Evolutionary conservation across 2,113 vertebrate species (phyloP).

Genomic region (Danionella cerebrum): DNA sequence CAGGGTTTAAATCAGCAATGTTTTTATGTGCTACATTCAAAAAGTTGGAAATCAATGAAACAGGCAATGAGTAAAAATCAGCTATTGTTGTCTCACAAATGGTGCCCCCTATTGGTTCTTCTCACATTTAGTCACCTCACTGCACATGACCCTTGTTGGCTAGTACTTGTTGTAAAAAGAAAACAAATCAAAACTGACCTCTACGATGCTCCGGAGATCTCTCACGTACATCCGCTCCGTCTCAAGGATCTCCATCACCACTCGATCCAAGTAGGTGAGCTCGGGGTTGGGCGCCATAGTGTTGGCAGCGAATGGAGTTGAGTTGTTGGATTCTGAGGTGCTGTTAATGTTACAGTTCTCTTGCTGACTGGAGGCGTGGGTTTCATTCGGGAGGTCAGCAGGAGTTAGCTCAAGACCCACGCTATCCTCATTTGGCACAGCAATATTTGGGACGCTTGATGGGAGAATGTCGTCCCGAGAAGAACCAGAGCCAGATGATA

Average conservation of each 20-base stretch:
- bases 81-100: too few relatives aligned
- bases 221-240: conserved; percentile 84
- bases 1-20: too few relatives aligned
- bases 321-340: background rate
- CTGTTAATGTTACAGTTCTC: background rate
- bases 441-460: background rate
- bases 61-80: too few relatives aligned
- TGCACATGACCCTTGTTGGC: too few relatives aligned
- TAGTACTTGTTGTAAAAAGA: too few relatives aligned
- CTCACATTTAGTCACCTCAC: too few relatives aligned
- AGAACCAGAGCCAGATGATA: conserved; percentile 60
- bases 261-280: conserved; percentile 79
- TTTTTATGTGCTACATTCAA: too few relatives aligned
- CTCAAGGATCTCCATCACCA: conserved; percentile 88
- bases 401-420: conserved; percentile 29
- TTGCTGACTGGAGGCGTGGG: background rate
- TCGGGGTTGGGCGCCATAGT: conserved; percentile 56
- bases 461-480: conserved; percentile 47
- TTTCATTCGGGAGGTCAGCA: background rate
- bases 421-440: background rate
- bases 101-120: too few relatives aligned
- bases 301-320: conserved; percentile 46
- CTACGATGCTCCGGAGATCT: conserved; percentile 87
- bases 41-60: too few relatives aligned
- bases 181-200: conserved; percentile 66